These are phyloP conservation scores for Heliothis subflexa DNA, from an alignment of 1,140 invertebrate species.

Conservation along the genomic window DNA sequence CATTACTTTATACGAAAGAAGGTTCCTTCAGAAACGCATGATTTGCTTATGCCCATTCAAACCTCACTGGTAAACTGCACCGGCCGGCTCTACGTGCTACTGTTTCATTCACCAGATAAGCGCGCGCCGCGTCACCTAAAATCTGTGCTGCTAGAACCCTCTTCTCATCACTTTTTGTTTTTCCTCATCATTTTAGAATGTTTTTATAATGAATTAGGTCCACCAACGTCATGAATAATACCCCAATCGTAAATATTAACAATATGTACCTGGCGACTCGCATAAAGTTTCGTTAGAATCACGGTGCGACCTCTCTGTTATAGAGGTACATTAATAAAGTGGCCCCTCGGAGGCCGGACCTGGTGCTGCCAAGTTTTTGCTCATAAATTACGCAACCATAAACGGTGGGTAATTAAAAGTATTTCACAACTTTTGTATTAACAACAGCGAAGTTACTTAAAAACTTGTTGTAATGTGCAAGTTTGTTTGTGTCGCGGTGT, in stretches of 20 bases:
- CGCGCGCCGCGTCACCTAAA: no score
- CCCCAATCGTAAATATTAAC: not conserved
- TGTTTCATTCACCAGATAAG: no score
- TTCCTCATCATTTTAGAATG: not conserved
- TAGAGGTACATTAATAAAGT: not conserved
- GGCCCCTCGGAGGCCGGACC: not conserved
- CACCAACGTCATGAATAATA: not conserved
- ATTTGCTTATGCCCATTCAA: no score
- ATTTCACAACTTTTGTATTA: not conserved
- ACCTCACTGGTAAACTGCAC: no score
- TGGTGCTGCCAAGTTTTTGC: not conserved
- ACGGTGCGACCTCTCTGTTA: not conserved
- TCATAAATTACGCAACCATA: not conserved
- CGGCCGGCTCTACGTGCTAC: no score
- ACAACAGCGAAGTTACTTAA: no score
- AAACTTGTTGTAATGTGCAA: not conserved
- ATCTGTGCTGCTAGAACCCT: not conserved
- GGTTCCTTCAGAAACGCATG: no score
- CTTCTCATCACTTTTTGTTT: conserved; percentile 3
- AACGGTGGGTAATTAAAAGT: conserved; percentile 1
- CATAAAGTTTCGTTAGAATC: not conserved
- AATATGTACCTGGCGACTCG: not conserved
- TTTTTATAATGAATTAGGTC: not conserved
- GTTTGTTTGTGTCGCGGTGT: not conserved
- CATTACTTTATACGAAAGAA: no score